Base-by-base conservation (phyloP, 92 coral and sea anemone genomes). In the Muricea muricata region DNA sequence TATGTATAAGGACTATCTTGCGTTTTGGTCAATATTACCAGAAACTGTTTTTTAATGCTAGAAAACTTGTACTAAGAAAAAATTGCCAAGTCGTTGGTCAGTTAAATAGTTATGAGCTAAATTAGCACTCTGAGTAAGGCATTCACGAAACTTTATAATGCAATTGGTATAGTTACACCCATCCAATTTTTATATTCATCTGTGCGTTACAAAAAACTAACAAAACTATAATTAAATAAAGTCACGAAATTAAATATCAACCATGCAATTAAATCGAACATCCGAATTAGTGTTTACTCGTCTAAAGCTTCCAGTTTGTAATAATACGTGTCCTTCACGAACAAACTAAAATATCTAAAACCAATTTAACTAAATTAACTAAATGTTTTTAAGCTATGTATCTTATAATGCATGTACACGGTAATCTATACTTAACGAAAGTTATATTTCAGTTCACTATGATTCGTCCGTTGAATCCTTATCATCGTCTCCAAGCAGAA, bases 401-500 rank as follows among this genome's bases (percentile, higher is more conserved):
- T 63, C n/a, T n/a, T 29, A 26, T 18, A 28, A 29, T 30, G 37
- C 70, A 39, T 30, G 70, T 26, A 28, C n/a, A n/a, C n/a, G 70
- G 30, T 63, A 63, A 63, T 32, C 37, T 63, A 39, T 63, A n/a
- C n/a, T 63, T 39, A 32, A 63, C 37, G 37, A 63, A 63, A 63
- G 37, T 52, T 52, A 23, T 63, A 28, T 63, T 3, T 63, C 10
- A 4, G 4, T 63, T 28, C 13, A 26, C 18, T 63, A 18, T 2
- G 70, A 34, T 78, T 78, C 35, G 71, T 28, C 71, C 35, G 55
- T 78, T 17, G 50, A 33, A n/a, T 56, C 71, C 9, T 29, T 15
- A 56, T 55, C 67, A 37, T 50, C 81, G 7, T 50, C 26, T 50
- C 81, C 81, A 11, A 76, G 81, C 17, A 78, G 61, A 21, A 78